phyloP scores from a whole-genome alignment of 2,113 vertebrate genomes.

The Grallaria varia region DNA sequence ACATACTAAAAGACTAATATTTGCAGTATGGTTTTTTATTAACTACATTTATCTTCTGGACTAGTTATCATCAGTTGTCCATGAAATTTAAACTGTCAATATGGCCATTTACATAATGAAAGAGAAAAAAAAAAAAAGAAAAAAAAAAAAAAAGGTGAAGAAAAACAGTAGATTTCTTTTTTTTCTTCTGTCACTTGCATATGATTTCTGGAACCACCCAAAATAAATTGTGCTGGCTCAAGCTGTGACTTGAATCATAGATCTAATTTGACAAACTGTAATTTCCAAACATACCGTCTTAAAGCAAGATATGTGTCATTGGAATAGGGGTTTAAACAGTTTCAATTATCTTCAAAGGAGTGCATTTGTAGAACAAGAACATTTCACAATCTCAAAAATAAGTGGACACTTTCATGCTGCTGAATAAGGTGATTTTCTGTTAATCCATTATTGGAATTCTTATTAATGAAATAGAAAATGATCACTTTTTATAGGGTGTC shows the following conservation, averaged over 20 bases:
- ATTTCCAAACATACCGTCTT: neutral
- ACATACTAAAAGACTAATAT: neutral
- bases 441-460: neutral
- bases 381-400: neutral
- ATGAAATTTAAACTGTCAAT: neutral
- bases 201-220: neutral
- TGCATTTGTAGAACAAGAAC: neutral
- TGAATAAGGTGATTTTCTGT: neutral
- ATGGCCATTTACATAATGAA: neutral
- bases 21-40: neutral
- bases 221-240: neutral
- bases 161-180: neutral
- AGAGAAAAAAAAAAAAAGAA: neutral
- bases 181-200: neutral
- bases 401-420: fast-evolving
- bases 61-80: neutral
- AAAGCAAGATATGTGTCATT: neutral
- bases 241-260: neutral
- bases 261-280: neutral
- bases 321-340: neutral
- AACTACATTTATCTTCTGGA: neutral
- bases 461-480: neutral
- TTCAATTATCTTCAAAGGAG: neutral
- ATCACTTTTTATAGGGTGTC: neutral
- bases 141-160: neutral